Base-by-base conservation (phyloP, 2,797 vertebrate genomes). In the Hozukius guyotensis region DNA sequence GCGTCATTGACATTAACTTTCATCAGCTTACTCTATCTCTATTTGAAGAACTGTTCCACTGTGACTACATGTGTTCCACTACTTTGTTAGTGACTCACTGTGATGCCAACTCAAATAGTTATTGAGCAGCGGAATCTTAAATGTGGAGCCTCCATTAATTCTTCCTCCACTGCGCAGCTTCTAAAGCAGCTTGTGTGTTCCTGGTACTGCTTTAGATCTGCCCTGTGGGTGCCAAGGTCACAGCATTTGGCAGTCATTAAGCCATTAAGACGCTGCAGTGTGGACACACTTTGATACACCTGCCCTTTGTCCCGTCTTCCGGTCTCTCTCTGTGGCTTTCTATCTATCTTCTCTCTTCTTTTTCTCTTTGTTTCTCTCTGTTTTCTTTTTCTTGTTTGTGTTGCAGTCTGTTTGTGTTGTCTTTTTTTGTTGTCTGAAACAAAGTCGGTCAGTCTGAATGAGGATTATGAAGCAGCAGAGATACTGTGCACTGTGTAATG, bases 171-270 rank as follows among this genome's bases (percentile, higher is more conserved):
- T 68, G 72, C 31, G n/a, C 66, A 86, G 82, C 77, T 69, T 76
- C 73, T 87, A 94, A 93, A 92, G 87, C 86, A 89, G 92, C 90
- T 93, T 93, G 85, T 87, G 83, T 89, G 78, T 93, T 92, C 91
- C 80, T 67, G 67, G 87, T 86, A 90, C 76, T 71, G 71, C 77
- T 90, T 90, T 90, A 74, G 88, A 84, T 91, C 87, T 87, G 79
- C 66, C 84, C 83, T 70, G 13, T 2, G 70, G 81, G 78, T 80
- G 88, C 84, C 90, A 92, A 93, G 88, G 91, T 89, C 91, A 85
- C 62, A 89, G 88, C 80, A 65, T 86, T 88, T 84, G 88, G 87
- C 85, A 74, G 87, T 72, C 79, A 91, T 87, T 93, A 93, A 93
- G 90, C 90, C 89, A 91, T 86, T 93, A 91, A 93, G 91, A 89